Conservation (phyloP, 2,797 vertebrate genomes). For the Acipenser ruthenus region DNA sequence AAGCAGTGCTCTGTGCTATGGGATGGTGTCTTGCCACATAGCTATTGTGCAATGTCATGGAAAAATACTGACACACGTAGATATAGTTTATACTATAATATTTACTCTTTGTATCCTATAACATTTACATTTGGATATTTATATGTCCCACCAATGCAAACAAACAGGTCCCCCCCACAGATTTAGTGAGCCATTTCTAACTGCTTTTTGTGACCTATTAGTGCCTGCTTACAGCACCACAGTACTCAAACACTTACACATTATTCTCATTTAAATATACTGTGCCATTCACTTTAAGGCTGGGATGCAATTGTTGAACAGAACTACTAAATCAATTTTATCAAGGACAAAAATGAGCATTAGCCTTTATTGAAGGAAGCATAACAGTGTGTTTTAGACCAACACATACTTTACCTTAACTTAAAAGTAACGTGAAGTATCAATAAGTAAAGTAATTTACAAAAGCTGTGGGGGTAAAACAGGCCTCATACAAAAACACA, state of each 20-base stretch:
- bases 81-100: background rate
- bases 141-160: background rate
- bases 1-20: too few species aligned
- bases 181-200: too few species aligned
- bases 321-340: background rate
- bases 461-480: slow-evolving; percentile 1
- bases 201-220: too few species aligned
- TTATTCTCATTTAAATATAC: too few species aligned
- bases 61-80: too few species aligned
- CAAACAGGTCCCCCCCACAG: background rate
- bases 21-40: too few species aligned
- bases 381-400: background rate
- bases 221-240: too few species aligned
- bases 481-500: background rate
- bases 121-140: background rate
- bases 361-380: background rate
- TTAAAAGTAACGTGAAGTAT: background rate
- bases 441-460: background rate
- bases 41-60: too few species aligned
- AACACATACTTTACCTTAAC: background rate
- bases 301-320: too few species aligned
- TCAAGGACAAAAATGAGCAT: background rate
- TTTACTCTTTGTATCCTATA: background rate
- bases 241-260: too few species aligned
- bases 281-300: too few species aligned